Conservation (phyloP, 2,797 vertebrate genomes). For the Tangara arthus region DNA sequence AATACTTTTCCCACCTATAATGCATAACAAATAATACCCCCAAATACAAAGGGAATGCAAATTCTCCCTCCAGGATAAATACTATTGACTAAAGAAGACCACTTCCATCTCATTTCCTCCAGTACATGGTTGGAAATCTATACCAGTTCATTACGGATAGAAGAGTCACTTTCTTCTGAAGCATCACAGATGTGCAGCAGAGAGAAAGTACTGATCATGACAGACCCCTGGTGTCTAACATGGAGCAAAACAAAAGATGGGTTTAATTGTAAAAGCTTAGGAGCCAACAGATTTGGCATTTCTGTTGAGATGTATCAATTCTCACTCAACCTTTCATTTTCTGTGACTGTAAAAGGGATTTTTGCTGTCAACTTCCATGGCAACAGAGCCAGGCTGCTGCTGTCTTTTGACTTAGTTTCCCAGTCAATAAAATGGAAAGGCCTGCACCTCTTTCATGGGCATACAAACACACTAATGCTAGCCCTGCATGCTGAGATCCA, state of each 20-base stretch:
- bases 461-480: neutral
- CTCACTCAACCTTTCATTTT: neutral
- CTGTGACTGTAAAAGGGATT: neutral
- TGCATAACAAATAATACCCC: neutral
- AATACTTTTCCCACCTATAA: neutral
- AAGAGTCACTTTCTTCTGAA: neutral
- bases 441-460: neutral
- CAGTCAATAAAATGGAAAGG: neutral
- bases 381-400: neutral
- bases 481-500: neutral
- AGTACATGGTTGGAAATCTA: neutral
- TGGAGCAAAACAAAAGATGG: neutral
- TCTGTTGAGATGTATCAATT: neutral
- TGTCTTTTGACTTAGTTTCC: conserved; percentile 43
- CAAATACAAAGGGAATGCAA: neutral
- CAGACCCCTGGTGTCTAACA: neutral
- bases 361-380: neutral
- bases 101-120: neutral
- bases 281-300: neutral
- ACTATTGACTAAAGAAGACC: neutral
- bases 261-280: neutral
- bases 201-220: neutral
- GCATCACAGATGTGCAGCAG: neutral
- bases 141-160: neutral
- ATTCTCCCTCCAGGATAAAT: neutral